Conservation (phyloP, 2,113 vertebrate species). For the Eublepharis macularius region DNA sequence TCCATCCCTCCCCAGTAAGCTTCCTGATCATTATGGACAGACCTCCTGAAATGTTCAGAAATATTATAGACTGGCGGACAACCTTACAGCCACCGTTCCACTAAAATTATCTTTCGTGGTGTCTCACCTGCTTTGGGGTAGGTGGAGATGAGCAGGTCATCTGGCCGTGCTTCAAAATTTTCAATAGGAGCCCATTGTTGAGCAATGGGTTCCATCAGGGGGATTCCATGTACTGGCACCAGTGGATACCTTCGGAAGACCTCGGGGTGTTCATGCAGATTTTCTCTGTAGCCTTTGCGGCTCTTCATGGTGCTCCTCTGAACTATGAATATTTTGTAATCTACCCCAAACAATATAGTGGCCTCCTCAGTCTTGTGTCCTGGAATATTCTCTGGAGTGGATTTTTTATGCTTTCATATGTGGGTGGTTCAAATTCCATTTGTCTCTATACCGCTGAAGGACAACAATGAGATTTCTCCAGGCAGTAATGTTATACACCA, state of each 20-base stretch:
- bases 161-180: conserved; percentile 23
- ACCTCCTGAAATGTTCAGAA: not conserved
- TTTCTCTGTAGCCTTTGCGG: not conserved
- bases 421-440: not conserved
- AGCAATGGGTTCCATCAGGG: conserved; percentile 24
- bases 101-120: no score
- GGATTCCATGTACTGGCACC: not conserved
- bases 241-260: not conserved
- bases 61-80: no score
- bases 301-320: not conserved
- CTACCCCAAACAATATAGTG: not conserved
- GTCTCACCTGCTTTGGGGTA: conserved; percentile 33
- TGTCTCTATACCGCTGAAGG: not conserved
- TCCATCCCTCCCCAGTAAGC: not conserved
- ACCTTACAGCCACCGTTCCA: not conserved
- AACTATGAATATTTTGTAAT: not conserved
- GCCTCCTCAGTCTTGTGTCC: not conserved
- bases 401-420: not conserved
- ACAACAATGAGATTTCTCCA: not conserved
- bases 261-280: not conserved
- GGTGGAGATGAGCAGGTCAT: conserved; percentile 13
- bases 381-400: not conserved
- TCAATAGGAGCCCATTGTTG: conserved; percentile 24
- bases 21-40: no score
- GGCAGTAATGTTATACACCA: not conserved